Percentiles rank a stretch among this genome's conserved stretches.
phyloP scores from a whole-genome alignment of 53 echinoderm and acorn worm species.

The Apostichopus leukothele region DNA sequence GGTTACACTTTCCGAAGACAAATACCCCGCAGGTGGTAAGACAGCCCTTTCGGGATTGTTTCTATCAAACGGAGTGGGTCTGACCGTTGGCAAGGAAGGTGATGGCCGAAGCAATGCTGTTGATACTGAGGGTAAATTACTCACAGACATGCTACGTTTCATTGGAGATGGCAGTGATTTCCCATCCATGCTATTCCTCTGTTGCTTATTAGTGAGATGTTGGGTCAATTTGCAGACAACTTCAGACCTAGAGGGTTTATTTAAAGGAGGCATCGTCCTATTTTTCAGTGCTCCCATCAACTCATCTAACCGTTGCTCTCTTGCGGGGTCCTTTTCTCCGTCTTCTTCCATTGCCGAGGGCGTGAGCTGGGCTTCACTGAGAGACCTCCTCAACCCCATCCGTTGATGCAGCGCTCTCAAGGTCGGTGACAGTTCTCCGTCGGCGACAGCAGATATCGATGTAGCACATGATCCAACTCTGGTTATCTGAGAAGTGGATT shows the following conservation, averaged over 20 bases:
- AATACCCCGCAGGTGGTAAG: not conserved
- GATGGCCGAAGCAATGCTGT: slow-evolving; percentile 44
- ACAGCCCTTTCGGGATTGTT: not conserved
- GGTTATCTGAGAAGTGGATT: slow-evolving; percentile 7
- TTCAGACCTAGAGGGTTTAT: slow-evolving; percentile 87
- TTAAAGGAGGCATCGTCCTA: slow-evolving; percentile 31
- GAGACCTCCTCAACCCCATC: slow-evolving; percentile 60
- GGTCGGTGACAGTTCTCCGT: not conserved
- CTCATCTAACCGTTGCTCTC: slow-evolving; percentile 53
- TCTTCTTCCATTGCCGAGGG: slow-evolving; percentile 42
- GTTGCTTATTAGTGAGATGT: slow-evolving; percentile 88
- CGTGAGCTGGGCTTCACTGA: slow-evolving; percentile 57
- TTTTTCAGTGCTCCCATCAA: slow-evolving; percentile 53
- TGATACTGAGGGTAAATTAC: slow-evolving; percentile 30
- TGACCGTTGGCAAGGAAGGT: slow-evolving; percentile 29
- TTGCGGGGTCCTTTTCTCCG: slow-evolving; percentile 24
- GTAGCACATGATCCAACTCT: slow-evolving; percentile 5
- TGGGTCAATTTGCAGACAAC: slow-evolving; percentile 95
- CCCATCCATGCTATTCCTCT: slow-evolving; percentile 55
- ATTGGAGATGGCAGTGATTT: slow-evolving; percentile 21
- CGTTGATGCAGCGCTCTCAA: slow-evolving; percentile 26
- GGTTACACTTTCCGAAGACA: not conserved
- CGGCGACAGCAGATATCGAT: not conserved
- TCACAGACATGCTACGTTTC: slow-evolving; percentile 41
- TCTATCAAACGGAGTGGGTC: not conserved